Conservation (phyloP, 2,113 vertebrate genomes). For the Heterocephalus glaber region DNA sequence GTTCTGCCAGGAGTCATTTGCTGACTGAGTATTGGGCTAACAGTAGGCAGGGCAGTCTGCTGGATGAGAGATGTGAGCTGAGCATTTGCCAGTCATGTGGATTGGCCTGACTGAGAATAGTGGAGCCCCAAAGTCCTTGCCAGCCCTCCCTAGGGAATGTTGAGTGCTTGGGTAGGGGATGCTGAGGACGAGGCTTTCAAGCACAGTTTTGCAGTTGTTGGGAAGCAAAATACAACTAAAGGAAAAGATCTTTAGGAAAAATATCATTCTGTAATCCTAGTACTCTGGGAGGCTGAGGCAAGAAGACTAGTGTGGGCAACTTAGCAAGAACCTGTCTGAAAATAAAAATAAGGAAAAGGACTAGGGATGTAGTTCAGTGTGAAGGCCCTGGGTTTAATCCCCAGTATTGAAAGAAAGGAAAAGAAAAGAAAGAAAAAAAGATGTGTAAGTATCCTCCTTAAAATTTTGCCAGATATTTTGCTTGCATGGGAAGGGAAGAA, state of each 20-base stretch:
- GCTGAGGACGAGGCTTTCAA: background rate
- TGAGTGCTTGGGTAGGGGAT: background rate
- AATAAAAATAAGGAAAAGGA: background rate
- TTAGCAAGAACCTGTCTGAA: background rate
- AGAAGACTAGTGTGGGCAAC: background rate
- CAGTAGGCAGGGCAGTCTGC: background rate
- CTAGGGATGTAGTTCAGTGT: too few relatives aligned
- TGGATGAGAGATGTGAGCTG: background rate
- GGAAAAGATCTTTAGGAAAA: background rate
- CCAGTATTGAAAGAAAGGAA: background rate
- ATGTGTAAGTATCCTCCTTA: background rate
- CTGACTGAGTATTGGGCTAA: background rate
- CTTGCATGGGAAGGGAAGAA: background rate
- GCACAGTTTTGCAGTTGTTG: background rate
- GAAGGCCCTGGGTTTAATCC: background rate
- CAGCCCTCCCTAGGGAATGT: background rate
- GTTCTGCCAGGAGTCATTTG: background rate
- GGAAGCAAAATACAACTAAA: background rate
- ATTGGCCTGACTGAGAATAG: background rate
- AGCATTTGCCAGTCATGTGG: background rate
- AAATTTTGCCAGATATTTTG: conserved; percentile 3
- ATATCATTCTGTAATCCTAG: background rate
- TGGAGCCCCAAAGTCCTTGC: background rate
- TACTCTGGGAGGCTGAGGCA: background rate
- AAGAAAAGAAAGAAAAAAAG: background rate